Conservation (phyloP, 2,888 invertebrate species). For the Ctena decussata region DNA sequence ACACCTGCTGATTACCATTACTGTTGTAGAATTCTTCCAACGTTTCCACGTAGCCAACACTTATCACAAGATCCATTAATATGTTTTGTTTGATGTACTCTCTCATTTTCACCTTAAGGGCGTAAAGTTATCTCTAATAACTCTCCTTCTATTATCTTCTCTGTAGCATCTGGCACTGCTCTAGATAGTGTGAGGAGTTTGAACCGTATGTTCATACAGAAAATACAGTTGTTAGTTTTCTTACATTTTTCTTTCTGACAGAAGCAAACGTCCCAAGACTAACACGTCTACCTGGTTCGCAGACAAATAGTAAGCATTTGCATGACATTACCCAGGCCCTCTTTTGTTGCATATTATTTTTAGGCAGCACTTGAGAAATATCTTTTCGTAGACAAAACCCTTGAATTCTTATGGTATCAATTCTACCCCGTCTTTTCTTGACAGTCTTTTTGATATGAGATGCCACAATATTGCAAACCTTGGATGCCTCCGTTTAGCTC, state of each 20-base stretch:
- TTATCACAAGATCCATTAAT: slow-evolving; percentile 49
- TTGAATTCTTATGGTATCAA: neutral
- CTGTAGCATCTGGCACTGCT: neutral
- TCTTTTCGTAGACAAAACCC: slow-evolving; percentile 47
- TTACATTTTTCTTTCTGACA: slow-evolving; percentile 52
- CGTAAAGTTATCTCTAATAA: slow-evolving; percentile 53
- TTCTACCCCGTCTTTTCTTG: neutral
- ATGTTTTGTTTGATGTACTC: slow-evolving; percentile 39
- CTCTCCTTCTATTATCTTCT: slow-evolving; percentile 41
- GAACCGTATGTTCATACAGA: slow-evolving; percentile 60
- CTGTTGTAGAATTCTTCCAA: slow-evolving; percentile 27
- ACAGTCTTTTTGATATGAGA: neutral
- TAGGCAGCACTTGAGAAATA: slow-evolving; percentile 48
- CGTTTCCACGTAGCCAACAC: slow-evolving; percentile 39
- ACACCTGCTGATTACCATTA: slow-evolving; percentile 17
- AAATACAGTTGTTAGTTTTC: slow-evolving; percentile 45
- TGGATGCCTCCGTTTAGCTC: neutral
- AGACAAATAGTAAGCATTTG: slow-evolving; percentile 41
- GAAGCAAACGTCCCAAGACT: slow-evolving; percentile 46
- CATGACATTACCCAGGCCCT: slow-evolving; percentile 54
- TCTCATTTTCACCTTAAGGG: slow-evolving; percentile 45
- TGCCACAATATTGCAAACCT: neutral
- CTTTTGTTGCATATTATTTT: slow-evolving; percentile 54
- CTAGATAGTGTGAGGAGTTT: slow-evolving; percentile 54
- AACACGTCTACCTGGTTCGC: slow-evolving; percentile 38